phyloP scores from a whole-genome alignment of 2,888 invertebrate species.

The Chaetogeoica ovagalla region DNA sequence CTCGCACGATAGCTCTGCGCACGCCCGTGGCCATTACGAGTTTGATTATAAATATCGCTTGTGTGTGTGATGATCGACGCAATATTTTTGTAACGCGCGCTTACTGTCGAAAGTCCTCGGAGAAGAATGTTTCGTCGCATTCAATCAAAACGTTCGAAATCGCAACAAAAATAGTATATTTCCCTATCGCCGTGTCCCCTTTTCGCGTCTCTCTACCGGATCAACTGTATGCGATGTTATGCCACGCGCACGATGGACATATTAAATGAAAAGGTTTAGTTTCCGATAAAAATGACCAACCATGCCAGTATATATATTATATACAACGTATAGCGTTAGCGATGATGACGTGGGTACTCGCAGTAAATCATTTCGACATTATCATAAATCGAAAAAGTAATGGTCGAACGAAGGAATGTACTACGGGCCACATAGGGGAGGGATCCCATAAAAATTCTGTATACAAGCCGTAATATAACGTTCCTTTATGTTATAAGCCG shows the following conservation, averaged over 20 bases:
- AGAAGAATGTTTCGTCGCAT: no score
- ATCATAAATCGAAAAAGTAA: conserved; percentile 51
- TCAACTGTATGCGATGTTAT: background rate
- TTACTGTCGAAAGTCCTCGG: no score
- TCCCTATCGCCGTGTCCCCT: no score
- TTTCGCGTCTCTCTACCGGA: no score
- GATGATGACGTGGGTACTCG: conserved; percentile 49
- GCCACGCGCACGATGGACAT: conserved; percentile 31
- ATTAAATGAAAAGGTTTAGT: conserved; percentile 43
- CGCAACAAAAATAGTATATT: no score
- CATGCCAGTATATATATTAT: background rate
- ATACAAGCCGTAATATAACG: conserved; percentile 44
- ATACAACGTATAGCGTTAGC: conserved; percentile 32
- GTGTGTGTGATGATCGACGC: no score
- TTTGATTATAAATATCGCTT: no score
- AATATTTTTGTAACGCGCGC: no score
- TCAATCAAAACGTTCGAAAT: no score
- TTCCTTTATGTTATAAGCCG: conserved; percentile 45
- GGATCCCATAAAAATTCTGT: conserved; percentile 43
- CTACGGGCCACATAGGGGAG: background rate
- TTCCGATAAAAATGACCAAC: conserved; percentile 37
- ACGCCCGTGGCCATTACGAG: no score
- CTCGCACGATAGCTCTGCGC: no score
- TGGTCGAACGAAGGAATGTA: conserved; percentile 15
- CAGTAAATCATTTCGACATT: conserved; percentile 50